Evolutionary conservation across 2,113 vertebrate species (phyloP).

Genomic region (Rhizomys pruinosus): DNA sequence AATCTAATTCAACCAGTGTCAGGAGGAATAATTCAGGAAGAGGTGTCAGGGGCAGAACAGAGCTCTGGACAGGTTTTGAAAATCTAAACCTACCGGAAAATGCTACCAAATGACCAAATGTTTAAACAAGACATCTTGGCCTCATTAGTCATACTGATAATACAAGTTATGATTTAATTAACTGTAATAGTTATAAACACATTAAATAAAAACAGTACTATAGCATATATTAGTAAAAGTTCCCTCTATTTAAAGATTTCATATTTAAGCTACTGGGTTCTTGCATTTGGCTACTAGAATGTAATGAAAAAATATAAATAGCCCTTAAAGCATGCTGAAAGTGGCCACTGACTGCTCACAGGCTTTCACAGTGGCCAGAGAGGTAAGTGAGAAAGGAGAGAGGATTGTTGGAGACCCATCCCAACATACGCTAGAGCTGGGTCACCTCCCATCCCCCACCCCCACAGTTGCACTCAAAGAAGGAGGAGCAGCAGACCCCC

Average conservation of each 20-base stretch:
- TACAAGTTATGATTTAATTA: background rate
- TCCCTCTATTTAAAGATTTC: background rate
- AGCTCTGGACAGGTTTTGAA: background rate
- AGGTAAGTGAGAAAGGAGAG: background rate
- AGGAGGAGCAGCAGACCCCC: too few species aligned
- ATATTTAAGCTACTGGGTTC: background rate
- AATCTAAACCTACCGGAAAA: background rate
- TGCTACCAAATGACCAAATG: background rate
- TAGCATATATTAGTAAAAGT: background rate
- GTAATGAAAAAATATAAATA: background rate
- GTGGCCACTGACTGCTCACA: background rate
- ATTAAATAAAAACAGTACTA: background rate
- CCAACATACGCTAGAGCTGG: background rate
- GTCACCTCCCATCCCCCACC: background rate
- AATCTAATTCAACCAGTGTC: slow-evolving; percentile 12
- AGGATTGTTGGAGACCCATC: background rate
- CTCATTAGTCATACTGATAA: background rate
- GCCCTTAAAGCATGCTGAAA: background rate
- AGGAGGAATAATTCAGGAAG: background rate
- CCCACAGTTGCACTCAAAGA: background rate
- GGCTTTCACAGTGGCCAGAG: background rate
- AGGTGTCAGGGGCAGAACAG: background rate
- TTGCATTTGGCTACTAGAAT: background rate
- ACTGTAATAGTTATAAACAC: background rate
- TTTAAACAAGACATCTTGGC: background rate